Evolutionary conservation across 2,888 invertebrate genomes (phyloP), one percentile per base, ranked within the genome.

Genomic region (Phortica magna): DNA sequence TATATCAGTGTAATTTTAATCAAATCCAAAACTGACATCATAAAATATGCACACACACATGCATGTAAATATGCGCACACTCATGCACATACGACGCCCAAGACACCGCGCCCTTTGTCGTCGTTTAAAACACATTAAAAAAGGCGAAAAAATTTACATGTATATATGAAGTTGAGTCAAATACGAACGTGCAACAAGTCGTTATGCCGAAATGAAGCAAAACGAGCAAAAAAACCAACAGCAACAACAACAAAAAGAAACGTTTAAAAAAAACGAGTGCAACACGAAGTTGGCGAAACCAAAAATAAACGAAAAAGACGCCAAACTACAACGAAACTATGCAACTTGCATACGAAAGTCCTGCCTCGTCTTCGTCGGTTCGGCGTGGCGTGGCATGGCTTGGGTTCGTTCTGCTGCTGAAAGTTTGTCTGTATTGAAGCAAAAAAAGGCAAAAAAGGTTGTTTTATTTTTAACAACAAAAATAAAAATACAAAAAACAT

Each of bases 21-120:
- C 87, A 85, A 85, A 85, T 85, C 87, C 88, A 80, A 85, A 88
- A 88, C 88, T 85, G 85, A 88, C 88, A 85, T 85, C 85, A 85
- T 85, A 85, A 85, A 85, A 88, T 87, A 85, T 84, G 22, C 10
- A 59, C 42, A 55, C 57, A 53, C 74, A 79, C 85, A 72, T 9
- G 39, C 41, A 73, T 10, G 14, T 42, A 59, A 17, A 43, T 12
- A 41, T 22, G 2, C 43, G 7, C 7, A 12, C 42, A 39, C 10
- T 7, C n/a, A n/a, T 39, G 12, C 65, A 7, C 14, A 65, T 39
- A n/a, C 14, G n/a, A 39, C 14, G 39, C 5, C 41, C 3, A 68
- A 17, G 68, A 43, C 64, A 31, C 64, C 64, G 39, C 64, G 31
- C 64, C 64, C 22, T 31, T 31, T 31, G 31, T 14, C 10, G 39